phyloP scores from a whole-genome alignment of 2,797 vertebrate genomes.

The Phoebastria nigripes region DNA sequence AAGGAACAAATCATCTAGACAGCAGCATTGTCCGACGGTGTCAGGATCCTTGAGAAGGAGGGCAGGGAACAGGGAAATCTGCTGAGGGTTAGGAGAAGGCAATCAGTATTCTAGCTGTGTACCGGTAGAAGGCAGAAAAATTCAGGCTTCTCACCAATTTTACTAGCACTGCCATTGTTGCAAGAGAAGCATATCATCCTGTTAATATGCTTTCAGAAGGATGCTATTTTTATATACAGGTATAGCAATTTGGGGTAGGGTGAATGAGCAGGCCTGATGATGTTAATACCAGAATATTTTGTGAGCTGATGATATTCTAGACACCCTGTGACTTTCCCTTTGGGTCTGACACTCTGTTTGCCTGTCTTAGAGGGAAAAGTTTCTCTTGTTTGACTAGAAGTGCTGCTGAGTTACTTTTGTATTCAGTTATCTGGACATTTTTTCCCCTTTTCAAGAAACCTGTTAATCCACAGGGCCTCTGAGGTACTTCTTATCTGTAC shows the following conservation, averaged over 20 bases:
- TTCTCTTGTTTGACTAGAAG: background rate
- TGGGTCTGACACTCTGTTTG: background rate
- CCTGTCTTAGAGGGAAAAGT: background rate
- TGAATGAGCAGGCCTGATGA: background rate
- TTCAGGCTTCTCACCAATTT: background rate
- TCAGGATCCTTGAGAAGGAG: background rate
- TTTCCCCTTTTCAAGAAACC: background rate
- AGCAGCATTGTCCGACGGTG: background rate
- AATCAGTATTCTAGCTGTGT: background rate
- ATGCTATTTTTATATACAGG: background rate
- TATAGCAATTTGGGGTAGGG: background rate
- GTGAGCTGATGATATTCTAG: background rate
- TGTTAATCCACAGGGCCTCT: background rate
- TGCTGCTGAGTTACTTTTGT: background rate
- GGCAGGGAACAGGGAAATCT: background rate
- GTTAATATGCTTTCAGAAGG: background rate
- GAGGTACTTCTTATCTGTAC: background rate
- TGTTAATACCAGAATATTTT: background rate
- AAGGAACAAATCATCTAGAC: background rate
- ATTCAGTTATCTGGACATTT: background rate
- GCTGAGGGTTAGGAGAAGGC: background rate
- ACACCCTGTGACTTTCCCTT: background rate
- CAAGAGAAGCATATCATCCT: background rate
- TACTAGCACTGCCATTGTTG: background rate
- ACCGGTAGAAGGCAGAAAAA: background rate